Evolutionary conservation across 1,140 invertebrate species (phyloP), one percentile per base, ranked within the genome.

Genomic region (Leptinotarsa texana): DNA sequence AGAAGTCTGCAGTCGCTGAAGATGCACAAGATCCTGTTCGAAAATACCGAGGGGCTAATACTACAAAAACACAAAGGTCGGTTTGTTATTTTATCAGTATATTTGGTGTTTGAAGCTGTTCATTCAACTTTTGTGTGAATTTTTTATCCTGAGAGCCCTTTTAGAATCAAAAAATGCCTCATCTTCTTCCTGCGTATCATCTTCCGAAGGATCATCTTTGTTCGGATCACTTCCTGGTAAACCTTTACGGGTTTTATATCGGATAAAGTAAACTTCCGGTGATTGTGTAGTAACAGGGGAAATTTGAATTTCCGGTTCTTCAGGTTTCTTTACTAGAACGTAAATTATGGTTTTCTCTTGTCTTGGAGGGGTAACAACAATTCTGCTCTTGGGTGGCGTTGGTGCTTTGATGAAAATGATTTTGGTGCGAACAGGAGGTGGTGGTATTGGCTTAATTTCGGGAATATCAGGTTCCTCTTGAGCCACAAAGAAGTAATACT

Each of bases 351-450:
- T 95, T 88, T 95, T 95, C 85, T 95, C 92, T 86, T 94, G 72
- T 90, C 89, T 78, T 92, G 91, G 27, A 68, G 57, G 42, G 80
- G 77, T 63, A 81, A 78, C 67, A 92, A 88, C 66, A 3, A 91
- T 92, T 73, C 90, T 90, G 48, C 93, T 92, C 71, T 92, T 90
- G 42, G 93, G 92, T 66, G 92, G 89, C 65, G 92, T 90, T 70
- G 94, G 93, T 33, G 93, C 93, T 88, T 95, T 95, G 85, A 95
- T 95, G 89, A 95, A 95, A 85, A 95, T 94, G 82, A 95, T 95
- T 83, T 94, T 94, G 89, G 95, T 95, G 84, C 95, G 93, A 80
- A 94, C 95, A 69, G 90, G 89, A 49, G 89, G 89, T 2, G 89
- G 85, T 21, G 73, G 49, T 27, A 61, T 88, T 87, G 69, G 87